Evolutionary conservation across 2,797 vertebrate genomes (phyloP).

Genomic region (Sylvia borin): DNA sequence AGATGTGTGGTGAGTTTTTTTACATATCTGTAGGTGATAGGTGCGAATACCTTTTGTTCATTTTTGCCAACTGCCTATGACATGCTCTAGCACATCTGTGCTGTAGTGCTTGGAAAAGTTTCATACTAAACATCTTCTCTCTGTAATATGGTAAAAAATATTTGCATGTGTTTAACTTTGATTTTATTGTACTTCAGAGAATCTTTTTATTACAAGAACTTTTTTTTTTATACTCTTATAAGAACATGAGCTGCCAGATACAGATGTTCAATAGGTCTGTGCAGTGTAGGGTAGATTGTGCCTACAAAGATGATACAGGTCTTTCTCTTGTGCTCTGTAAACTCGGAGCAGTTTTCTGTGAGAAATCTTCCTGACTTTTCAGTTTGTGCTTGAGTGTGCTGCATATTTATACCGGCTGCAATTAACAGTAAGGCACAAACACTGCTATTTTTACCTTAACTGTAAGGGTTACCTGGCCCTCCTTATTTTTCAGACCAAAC

Average conservation of each 20-base stretch:
- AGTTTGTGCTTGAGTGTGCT: not conserved
- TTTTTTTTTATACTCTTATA: not conserved
- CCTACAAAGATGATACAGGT: not conserved
- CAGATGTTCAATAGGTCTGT: not conserved
- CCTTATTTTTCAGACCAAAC: not conserved
- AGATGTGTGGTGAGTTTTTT: constrained; percentile 11
- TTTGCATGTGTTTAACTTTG: not conserved
- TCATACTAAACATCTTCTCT: not conserved
- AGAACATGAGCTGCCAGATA: not conserved
- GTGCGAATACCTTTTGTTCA: constrained; percentile 39
- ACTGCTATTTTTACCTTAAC: not conserved
- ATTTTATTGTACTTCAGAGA: not conserved
- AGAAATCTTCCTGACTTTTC: not conserved
- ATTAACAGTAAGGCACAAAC: not conserved
- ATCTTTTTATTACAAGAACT: not conserved
- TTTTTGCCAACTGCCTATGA: constrained; percentile 24
- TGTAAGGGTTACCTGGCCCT: not conserved
- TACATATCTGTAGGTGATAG: not conserved
- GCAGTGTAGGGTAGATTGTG: not conserved
- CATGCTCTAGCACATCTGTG: not conserved
- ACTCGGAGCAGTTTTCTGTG: not conserved
- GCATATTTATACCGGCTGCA: not conserved
- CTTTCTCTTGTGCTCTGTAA: not conserved
- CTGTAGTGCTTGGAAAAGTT: not conserved
- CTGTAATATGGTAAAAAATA: not conserved